These are phyloP conservation scores for Drosophila eohydei DNA, from an alignment of 2,888 invertebrate species.

Conservation along the genomic window DNA sequence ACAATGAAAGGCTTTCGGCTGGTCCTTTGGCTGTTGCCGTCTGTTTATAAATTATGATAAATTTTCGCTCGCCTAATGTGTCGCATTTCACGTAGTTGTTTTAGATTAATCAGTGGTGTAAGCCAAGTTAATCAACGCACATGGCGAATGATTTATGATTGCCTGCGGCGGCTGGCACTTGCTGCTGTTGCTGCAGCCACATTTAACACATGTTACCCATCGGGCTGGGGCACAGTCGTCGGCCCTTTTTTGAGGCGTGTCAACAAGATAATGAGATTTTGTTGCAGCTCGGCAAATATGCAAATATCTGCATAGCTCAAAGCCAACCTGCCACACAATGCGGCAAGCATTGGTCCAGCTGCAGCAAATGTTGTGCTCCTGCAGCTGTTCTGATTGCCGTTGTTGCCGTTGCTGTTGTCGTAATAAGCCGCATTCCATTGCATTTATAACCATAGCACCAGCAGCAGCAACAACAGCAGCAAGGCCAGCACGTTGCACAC, in stretches of 20 bases:
- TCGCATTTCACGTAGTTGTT: constrained; percentile 50
- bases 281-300: constrained; percentile 48
- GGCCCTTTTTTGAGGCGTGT: constrained; percentile 60
- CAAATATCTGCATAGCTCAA: constrained; percentile 50
- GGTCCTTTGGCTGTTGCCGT: constrained; percentile 31
- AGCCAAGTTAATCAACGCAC: constrained; percentile 62
- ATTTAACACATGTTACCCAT: constrained; percentile 45
- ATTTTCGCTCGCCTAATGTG: constrained; percentile 55
- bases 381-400: constrained; percentile 10
- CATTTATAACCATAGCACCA: constrained; percentile 38
- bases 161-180: constrained; percentile 10
- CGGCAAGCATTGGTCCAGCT: constrained; percentile 27
- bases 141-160: constrained; percentile 62
- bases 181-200: constrained; percentile 25
- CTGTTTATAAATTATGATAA: constrained; percentile 65
- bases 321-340: constrained; percentile 50
- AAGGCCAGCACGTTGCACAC: constrained; percentile 39
- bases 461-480: constrained; percentile 23
- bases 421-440: constrained; percentile 68
- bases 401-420: constrained; percentile 35
- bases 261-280: constrained; percentile 74
- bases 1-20: constrained; percentile 33
- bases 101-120: constrained; percentile 47
- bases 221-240: constrained; percentile 1
- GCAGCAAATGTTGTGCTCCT: constrained; percentile 4